Evolutionary conservation across 2,888 invertebrate species (phyloP), one percentile per base, ranked within the genome.

Genomic region (Scaptomyza flava): DNA sequence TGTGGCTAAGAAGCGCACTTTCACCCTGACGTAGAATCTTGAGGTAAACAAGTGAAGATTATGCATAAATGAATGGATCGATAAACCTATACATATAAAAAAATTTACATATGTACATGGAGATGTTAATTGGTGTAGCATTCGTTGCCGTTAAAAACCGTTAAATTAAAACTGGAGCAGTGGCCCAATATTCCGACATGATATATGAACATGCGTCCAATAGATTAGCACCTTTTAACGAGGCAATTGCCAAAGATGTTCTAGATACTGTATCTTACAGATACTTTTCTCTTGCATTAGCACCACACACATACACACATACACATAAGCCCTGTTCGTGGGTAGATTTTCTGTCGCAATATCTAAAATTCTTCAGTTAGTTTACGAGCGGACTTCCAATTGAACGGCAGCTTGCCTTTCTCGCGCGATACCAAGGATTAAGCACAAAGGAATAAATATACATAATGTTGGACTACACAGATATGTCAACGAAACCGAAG

Each of bases 161-260:
- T 84, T 84, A 84, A 86, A 81, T 64, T 38, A 50, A 86, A 84
- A 61, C 77, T 84, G 45, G 84, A 84, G 79, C 84, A 84, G 33
- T 81, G 79, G 67, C 65, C 67, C 84, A 78, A 72, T 76, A 80
- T 74, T 34, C 66, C 62, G 38, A 59, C 62, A 54, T 48, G 66
- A 48, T 50, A 34, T 5, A 34, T 12, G 48, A 65, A 69, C 87
- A 69, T 83, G 81, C 76, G 59, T 70, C 58, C 53, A 31, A 56
- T 62, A 46, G 70, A 84, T 84, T 84, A 84, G 62, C 84, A 84
- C 84, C 84, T 88, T 80, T 78, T 46, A 59, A 77, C 69, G 62
- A 72, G 70, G 50, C 48, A 50, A 60, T 54, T 51, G 53, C 36
- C 48, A 53, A 12, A 38, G 71, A 73, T 79, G 87, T 82, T 82